Conservation (phyloP, 2,888 invertebrate genomes). For the Dorcus parallelipipedus region DNA sequence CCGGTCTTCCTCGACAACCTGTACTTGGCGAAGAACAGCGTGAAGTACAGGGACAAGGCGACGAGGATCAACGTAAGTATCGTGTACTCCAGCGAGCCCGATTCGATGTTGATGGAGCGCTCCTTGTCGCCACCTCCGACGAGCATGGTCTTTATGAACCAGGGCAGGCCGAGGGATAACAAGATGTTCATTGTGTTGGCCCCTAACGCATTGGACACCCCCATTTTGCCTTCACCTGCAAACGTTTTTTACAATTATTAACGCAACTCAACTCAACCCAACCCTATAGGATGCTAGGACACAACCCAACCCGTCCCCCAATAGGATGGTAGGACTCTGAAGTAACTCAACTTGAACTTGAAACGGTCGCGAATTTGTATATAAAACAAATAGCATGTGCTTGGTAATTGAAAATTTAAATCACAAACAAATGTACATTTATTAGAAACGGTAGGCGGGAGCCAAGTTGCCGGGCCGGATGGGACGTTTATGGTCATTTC, state of each 20-base stretch:
- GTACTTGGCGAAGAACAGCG: slow-evolving; percentile 68
- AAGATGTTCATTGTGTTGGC: slow-evolving; percentile 83
- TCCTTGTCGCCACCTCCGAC: slow-evolving; percentile 47
- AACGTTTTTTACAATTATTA: slow-evolving; percentile 23
- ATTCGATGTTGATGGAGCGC: slow-evolving; percentile 65
- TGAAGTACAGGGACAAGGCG: slow-evolving; percentile 65
- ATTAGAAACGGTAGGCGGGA: too few relatives aligned
- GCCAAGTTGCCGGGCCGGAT: too few relatives aligned
- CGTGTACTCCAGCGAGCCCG: slow-evolving; percentile 78
- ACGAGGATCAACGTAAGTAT: slow-evolving; percentile 75
- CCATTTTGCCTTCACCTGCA: slow-evolving; percentile 79
- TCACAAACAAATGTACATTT: too few relatives aligned
- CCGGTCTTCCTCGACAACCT: slow-evolving; percentile 69
- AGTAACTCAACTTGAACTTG: too few relatives aligned
- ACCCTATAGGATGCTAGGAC: too few relatives aligned
- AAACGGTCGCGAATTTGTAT: too few relatives aligned
- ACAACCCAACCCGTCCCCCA: too few relatives aligned
- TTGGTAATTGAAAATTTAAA: too few relatives aligned
- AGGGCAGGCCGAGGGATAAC: slow-evolving; percentile 78
- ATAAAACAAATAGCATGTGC: too few relatives aligned
- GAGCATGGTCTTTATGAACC: slow-evolving; percentile 70
- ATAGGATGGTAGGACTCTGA: too few relatives aligned
- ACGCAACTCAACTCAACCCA: too few relatives aligned
- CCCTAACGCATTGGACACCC: slow-evolving; percentile 82
- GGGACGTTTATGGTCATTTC: too few relatives aligned